Base-by-base conservation (phyloP, 2,888 invertebrate species). In the Tetrapedia diversipes region DNA sequence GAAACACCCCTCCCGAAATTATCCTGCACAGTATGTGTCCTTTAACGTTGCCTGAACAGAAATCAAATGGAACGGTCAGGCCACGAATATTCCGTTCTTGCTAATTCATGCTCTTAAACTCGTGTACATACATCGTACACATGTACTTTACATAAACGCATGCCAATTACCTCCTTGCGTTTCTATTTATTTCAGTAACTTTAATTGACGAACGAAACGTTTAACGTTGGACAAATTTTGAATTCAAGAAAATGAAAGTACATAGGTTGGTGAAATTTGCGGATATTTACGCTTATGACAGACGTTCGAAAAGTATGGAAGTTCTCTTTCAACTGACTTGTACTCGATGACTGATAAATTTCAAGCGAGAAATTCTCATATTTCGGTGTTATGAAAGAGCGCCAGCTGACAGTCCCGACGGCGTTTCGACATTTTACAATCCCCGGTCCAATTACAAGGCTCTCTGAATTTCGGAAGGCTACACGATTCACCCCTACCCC, bases 391-490 rank as follows among this genome's bases (percentile, higher is more conserved):
- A 65, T 45, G 29, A 60, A 53, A 70, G 51, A 79, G 41, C 60
- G 57, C 72, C 68, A 57, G 60, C 74, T 66, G 74, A 66, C 75
- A 66, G 79, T 69, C 83, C 67, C 86, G 84, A 73, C 84, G 85
- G 82, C 86, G 86, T 87, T 88, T 87, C 86, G 84, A 83, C 82
- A 81, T 82, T 81, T 86, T 79, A 77, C 77, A 84, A 83, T 82
- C 85, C 87, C 79, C 82, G 78, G 82, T 85, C 86, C 87, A 87
- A 87, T 89, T 88, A 87, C 86, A 87, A 80, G 64, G 81, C 83
- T 80, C 82, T 80, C 74, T 77, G 86, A 83, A 88, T 88, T 88
- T 87, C 81, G 82, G 86, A 77, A 79, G 84, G 81, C 74, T 72
- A 71, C 80, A 27, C 57, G 78, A 61, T 68, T 63, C 76, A 57